Evolutionary conservation across 2,113 vertebrate species (phyloP).

Genomic region (Anarrhichthys ocellatus): DNA sequence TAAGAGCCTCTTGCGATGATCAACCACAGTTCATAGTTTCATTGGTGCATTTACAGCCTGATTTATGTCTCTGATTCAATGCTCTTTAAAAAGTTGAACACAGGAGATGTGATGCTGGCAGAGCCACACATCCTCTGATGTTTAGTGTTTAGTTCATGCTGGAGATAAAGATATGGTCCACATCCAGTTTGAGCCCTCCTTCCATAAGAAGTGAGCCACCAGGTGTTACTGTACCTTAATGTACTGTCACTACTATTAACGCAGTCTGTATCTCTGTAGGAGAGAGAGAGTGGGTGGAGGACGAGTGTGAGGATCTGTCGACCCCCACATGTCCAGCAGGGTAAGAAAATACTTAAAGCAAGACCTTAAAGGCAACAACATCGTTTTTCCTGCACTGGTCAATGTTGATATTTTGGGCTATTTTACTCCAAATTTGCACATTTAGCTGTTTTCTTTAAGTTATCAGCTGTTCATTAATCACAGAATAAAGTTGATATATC

Average conservation of each 20-base stretch:
- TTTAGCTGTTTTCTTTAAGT: background rate
- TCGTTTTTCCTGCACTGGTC: background rate
- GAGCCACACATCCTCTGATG: background rate
- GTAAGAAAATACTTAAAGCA: constrained; percentile 42
- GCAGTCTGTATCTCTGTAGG: constrained; percentile 40
- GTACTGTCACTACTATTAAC: background rate
- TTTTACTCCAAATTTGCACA: background rate
- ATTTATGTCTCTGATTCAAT: background rate
- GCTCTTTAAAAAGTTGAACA: background rate
- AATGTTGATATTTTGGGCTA: background rate
- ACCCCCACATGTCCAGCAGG: constrained; percentile 64
- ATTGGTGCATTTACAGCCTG: background rate
- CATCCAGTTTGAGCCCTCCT: background rate
- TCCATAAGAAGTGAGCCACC: background rate
- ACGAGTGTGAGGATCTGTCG: constrained; percentile 69
- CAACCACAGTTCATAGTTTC: background rate
- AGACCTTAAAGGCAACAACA: background rate
- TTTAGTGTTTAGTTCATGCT: background rate
- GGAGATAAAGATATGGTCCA: background rate
- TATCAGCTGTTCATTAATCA: background rate
- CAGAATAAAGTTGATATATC: background rate
- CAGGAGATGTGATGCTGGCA: background rate
- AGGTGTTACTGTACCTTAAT: background rate
- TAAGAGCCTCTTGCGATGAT: background rate
- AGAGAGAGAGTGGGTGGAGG: constrained; percentile 77